Conservation (phyloP, 2,888 invertebrate species). For the Elysia crispata region DNA sequence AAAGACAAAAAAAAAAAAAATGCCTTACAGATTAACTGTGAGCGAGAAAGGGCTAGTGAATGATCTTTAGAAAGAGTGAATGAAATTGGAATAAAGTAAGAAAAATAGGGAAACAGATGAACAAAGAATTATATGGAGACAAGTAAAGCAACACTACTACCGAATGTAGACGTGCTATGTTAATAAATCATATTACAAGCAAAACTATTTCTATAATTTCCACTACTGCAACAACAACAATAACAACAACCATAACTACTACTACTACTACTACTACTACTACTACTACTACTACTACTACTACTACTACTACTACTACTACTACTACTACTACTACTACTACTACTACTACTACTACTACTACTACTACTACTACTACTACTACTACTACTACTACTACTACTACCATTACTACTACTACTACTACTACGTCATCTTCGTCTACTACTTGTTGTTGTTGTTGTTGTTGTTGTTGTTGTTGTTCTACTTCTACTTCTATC, state of each 20-base stretch:
- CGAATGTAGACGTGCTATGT: too few relatives aligned
- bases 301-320: constrained; percentile 19
- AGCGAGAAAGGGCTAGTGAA: too few relatives aligned
- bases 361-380: constrained; percentile 36
- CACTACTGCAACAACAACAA: neutral
- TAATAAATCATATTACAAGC: neutral
- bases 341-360: constrained; percentile 30
- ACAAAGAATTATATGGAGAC: constrained; percentile 6
- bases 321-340: constrained; percentile 31
- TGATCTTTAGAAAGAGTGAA: too few relatives aligned
- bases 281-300: constrained; percentile 23
- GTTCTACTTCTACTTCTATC: too few relatives aligned
- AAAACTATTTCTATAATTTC: constrained; percentile 9
- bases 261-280: neutral
- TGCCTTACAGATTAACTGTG: too few relatives aligned
- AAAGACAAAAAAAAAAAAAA: constrained; percentile 5
- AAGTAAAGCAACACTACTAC: neutral
- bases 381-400: constrained; percentile 30
- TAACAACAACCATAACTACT: neutral
- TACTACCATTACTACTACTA: constrained; percentile 21
- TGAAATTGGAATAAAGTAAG: neutral
- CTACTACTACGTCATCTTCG: constrained; percentile 7
- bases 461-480: too few relatives aligned
- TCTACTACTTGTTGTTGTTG: neutral
- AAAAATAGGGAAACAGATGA: neutral